Evolutionary conservation across 2,888 invertebrate genomes (phyloP), one percentile per base, ranked within the genome.

Genomic region (Mesorhabditis belari): DNA sequence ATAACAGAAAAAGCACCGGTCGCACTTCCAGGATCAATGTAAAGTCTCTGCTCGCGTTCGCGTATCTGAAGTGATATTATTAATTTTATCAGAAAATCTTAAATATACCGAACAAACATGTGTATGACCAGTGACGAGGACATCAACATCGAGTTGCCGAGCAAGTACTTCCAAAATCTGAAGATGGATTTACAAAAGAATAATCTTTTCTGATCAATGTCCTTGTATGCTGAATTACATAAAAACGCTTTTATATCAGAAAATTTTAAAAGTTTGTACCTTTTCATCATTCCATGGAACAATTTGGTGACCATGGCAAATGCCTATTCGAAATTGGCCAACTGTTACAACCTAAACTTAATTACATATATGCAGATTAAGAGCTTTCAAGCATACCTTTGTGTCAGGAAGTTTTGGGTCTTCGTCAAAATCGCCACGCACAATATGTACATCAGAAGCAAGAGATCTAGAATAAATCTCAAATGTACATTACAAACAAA

Each of bases 381-480:
- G 2, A 57, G n/a, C 21, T 23, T 25, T 17, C 5, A 96, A 19
- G 19, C 23, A 2, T 23, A 73, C 94, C 84, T 98, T 98, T 82
- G 96, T 95, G 79, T 98, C 96, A 0, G 96, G 96, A 83, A 84
- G 85, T 49, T 73, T 73, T 3, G 60, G 52, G n/a, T 91, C 92
- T 87, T 94, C 94, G 85, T 96, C 95, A 84, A 95, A 94, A 84
- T 96, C 94, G 23, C 98, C 98, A 74, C 93, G 86, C 5, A 98
- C 98, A 67, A 98, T 91, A 83, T 99, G 98, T 0, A 99, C 95
- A 86, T 98, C 98, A 81, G 91, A 93, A n/a, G 96, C 94, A 63
- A 99, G 85, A 0, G 95, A 93, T 84, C 70, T 67, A 51, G 9
- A n/a, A n/a, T n/a, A n/a, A n/a, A n/a, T n/a, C n/a, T n/a, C n/a